Conservation (phyloP, 2,113 vertebrate genomes). For the Amphiprion ocellaris region DNA sequence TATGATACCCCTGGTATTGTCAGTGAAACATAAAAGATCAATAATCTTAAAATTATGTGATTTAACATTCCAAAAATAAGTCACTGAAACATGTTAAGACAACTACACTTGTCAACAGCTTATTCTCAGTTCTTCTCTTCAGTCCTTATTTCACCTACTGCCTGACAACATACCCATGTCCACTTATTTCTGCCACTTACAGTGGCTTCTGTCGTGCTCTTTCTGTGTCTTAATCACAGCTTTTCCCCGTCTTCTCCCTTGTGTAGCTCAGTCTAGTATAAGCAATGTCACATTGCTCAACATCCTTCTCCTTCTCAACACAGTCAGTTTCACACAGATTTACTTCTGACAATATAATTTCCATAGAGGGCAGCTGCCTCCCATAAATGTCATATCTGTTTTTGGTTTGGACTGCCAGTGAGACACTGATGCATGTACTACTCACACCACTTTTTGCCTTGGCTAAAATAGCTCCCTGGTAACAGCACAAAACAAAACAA, state of each 20-base stretch:
- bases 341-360: constrained; percentile 23
- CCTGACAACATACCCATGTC: background rate
- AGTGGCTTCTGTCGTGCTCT: background rate
- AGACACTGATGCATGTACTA: background rate
- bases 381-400: constrained; percentile 15
- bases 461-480: background rate
- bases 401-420: constrained; percentile 17
- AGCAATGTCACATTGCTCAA: constrained; percentile 3
- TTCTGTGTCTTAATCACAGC: background rate
- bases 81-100: too few relatives aligned
- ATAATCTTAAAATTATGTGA: too few relatives aligned
- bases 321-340: constrained; percentile 27
- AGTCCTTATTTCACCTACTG: background rate
- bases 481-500: background rate
- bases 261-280: background rate
- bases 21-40: too few relatives aligned
- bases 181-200: background rate
- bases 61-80: too few relatives aligned
- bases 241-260: background rate
- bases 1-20: too few relatives aligned
- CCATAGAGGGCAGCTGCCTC: constrained; percentile 6
- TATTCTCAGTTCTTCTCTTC: background rate
- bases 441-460: background rate
- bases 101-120: too few relatives aligned
- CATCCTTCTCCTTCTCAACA: background rate